These are phyloP conservation scores for Gymnocephalus cernua DNA, from an alignment of 2,113 vertebrate species.

Conservation along the genomic window DNA sequence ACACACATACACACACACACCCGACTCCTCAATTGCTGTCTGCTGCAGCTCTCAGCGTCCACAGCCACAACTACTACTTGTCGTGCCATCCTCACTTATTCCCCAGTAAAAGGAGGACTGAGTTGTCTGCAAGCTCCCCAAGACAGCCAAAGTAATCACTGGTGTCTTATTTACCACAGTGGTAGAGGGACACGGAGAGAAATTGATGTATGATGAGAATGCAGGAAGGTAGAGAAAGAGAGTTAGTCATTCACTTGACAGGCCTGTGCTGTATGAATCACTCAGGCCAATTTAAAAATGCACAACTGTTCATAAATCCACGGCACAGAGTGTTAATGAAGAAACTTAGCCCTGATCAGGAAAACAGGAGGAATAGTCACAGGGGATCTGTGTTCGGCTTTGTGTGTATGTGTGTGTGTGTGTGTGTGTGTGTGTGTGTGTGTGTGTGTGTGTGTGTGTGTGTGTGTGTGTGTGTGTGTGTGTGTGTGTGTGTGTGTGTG, in stretches of 20 bases:
- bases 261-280: conserved; percentile 49
- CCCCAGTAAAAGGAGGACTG: conserved; percentile 37
- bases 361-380: conserved; percentile 42
- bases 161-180: conserved; percentile 57
- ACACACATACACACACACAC: conserved; percentile 16
- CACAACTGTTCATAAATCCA: conserved; percentile 63
- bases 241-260: conserved; percentile 24
- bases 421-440: conserved; percentile 19
- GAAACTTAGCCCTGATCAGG: conserved; percentile 46
- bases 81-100: conserved; percentile 56
- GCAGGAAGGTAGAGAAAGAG: conserved; percentile 18
- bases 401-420: conserved; percentile 8
- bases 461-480: conserved; percentile 18
- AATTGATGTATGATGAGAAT: conserved; percentile 8
- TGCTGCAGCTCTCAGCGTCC: conserved; percentile 49
- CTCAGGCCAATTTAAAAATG: conserved; percentile 64
- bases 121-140: conserved; percentile 28
- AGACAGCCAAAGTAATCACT: conserved; percentile 60
- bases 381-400: conserved; percentile 31
- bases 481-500: conserved; percentile 14
- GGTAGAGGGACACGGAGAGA: conserved; percentile 28
- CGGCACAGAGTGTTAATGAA: conserved; percentile 60
- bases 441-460: conserved; percentile 18
- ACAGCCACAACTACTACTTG: background rate
- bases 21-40: conserved; percentile 40